These are phyloP conservation scores for Heterotilapia buettikoferi DNA, from an alignment of 2,113 vertebrate species.

Conservation along the genomic window DNA sequence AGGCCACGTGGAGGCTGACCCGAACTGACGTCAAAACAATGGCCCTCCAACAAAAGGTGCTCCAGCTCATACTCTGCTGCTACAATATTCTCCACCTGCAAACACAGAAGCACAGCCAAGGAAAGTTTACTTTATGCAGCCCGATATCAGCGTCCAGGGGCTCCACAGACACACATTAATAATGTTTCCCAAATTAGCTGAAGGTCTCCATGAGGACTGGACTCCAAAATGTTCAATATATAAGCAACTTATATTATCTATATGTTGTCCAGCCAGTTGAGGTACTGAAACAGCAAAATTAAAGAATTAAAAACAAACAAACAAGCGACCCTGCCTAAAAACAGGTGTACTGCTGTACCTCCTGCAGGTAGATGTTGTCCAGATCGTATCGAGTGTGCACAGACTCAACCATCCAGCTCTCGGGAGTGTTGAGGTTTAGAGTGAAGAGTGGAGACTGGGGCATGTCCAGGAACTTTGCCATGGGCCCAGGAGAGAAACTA, in stretches of 20 bases:
- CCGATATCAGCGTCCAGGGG: not conserved
- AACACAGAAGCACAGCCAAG: not conserved
- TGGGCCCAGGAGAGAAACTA: constrained; percentile 81
- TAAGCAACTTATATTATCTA: not conserved
- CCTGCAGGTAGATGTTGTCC: constrained; percentile 95
- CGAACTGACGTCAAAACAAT: constrained; percentile 96
- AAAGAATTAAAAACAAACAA: not conserved
- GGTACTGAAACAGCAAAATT: not conserved
- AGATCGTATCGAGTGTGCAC: constrained; percentile 91
- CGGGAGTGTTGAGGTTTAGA: constrained; percentile 91
- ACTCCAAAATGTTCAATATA: not conserved
- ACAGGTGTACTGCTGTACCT: constrained; percentile 68
- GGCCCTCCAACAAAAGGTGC: constrained; percentile 90
- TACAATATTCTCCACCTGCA: constrained; percentile 87
- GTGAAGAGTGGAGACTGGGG: constrained; percentile 94
- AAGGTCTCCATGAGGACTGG: not conserved
- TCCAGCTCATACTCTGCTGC: constrained; percentile 93
- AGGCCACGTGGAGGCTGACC: constrained; percentile 94
- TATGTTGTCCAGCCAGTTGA: not conserved
- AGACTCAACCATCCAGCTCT: constrained; percentile 98
- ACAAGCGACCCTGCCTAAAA: not conserved
- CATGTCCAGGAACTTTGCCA: constrained; percentile 96
- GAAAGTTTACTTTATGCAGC: not conserved
- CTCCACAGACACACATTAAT: not conserved
- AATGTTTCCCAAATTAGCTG: not conserved